Evolutionary conservation across 2,113 vertebrate genomes (phyloP), one percentile per base, ranked within the genome.

Genomic region (Embiotoca jacksoni): DNA sequence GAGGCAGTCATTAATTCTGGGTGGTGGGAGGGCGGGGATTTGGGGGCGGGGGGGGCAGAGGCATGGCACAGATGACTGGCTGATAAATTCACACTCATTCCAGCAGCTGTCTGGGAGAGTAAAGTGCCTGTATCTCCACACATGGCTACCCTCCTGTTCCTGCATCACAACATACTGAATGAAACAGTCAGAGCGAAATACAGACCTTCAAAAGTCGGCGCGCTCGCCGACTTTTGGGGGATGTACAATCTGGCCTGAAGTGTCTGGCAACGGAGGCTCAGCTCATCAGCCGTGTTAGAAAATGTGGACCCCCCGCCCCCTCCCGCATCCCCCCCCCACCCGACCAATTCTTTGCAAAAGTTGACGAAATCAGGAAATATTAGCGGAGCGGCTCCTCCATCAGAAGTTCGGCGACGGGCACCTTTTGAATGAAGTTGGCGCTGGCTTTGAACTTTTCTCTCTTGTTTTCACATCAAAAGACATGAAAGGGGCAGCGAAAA

Each of bases 51-150:
- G 84, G 79, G 85, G 89, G 85, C 90, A 77, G 84, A 88, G 81
- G 86, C 84, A 92, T 56, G 90, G 89, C 87, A 89, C 88, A 92
- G 91, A 92, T 92, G 90, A 91, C 90, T 93, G 91, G 87, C 89
- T 93, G 91, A 94, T 92, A 94, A 90, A 94, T 93, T 90, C 87
- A 84, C 86, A 90, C 91, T 93, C 90, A 92, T 92, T 93, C 91
- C 91, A 89, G 89, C 89, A 92, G 90, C 91, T 93, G 92, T 93
- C 92, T 93, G 86, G 83, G 90, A 92, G 91, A 91, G 91, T 84
- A 90, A 91, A 91, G 89, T 91, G 87, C 86, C 87, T 82, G 90
- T 89, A 91, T 88, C 82, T 87, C 83, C 88, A 86, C 90, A 92
- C 91, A 92, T 92, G 91, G 88, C 91, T 91, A 86, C 89, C 87